phyloP scores from a whole-genome alignment of 2,113 vertebrate species.

The Orcinus orca region DNA sequence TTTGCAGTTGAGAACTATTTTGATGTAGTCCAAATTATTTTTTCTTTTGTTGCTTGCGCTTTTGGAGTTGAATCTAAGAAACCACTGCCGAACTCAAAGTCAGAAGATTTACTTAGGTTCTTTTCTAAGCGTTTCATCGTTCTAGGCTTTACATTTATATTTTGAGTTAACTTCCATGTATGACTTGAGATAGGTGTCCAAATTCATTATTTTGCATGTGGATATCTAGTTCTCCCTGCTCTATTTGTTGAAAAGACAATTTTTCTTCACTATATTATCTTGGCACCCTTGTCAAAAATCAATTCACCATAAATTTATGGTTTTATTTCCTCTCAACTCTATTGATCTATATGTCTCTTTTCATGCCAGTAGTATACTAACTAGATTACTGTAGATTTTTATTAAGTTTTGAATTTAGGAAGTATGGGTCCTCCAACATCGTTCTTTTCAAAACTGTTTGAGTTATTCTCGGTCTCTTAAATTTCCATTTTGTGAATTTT shows the following conservation, averaged over 20 bases:
- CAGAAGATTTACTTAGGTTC: not conserved
- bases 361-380: not conserved
- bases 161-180: conserved; percentile 6
- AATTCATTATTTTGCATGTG: not conserved
- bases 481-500: not conserved
- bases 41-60: not conserved
- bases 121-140: not conserved
- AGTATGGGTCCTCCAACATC: not conserved
- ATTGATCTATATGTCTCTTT: not conserved
- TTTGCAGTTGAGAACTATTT: not conserved
- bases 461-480: not conserved
- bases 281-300: not conserved
- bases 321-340: not conserved
- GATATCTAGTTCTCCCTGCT: not conserved
- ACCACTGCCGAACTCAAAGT: not conserved
- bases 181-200: not conserved
- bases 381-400: not conserved
- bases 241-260: not conserved
- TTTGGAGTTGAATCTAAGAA: not conserved
- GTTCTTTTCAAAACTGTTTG: not conserved
- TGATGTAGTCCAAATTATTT: not conserved
- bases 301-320: not conserved
- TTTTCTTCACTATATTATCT: not conserved
- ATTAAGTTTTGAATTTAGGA: not conserved
- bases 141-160: not conserved